Evolutionary conservation across 2,113 vertebrate species (phyloP), one percentile per base, ranked within the genome.

Genomic region (Columba janthina): DNA sequence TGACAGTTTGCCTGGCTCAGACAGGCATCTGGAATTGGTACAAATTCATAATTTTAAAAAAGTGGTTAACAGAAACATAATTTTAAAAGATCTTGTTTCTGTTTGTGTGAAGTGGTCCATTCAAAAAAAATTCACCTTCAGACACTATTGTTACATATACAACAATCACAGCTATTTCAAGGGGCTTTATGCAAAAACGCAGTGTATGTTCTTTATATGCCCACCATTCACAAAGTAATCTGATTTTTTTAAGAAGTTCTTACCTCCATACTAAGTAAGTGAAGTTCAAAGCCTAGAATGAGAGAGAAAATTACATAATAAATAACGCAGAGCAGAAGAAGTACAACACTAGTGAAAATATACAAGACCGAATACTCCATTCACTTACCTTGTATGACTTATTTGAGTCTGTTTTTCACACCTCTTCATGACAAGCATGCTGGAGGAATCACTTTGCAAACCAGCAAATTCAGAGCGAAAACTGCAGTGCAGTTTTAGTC

Each of bases 51-150:
- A 36, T 70, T 51, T 90, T 73, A 48, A 75, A 51, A 48, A 75
- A 51, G 14, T 28, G 83, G 48, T 53, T 73, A 6, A 62, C 4
- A 3, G 12, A 88, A 74, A 62, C 1, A 0, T 48, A 58, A 54
- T 78, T 74, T 22, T 54, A 44, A 79, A 21, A 81, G 12, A 40
- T 31, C 18, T 67, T 60, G 6, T n/a, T 73, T 75, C 14, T 34
- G 4, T 80, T 80, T 73, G 11, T 44, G 28, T 0, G 0, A 28
- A 64, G 19, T 4, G 8, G 11, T 72, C 15, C 32, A 53, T 67
- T 34, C 5, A 76, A 90, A 86, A 93, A 77, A 93, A 80, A 36
- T 4, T 42, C 21, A n/a, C 8, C 25, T 78, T 90, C 32, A 44
- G 29, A 61, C 11, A 66, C n/a, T 80, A 38, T 61, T 40, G 20